These are phyloP conservation scores for Chamaea fasciata DNA, from an alignment of 2,113 vertebrate species.

Conservation along the genomic window DNA sequence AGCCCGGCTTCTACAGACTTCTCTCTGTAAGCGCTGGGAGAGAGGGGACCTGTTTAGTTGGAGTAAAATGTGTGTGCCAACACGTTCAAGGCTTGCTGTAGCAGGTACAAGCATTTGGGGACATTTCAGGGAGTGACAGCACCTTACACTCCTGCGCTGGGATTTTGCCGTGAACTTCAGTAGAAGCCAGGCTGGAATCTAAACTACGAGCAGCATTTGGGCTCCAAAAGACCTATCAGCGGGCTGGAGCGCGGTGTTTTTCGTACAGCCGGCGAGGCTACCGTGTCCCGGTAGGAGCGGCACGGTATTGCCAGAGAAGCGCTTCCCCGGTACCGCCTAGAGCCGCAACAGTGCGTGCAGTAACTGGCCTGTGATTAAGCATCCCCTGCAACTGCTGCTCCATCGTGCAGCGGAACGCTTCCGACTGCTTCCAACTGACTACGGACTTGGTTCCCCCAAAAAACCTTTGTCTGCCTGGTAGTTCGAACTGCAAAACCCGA, in stretches of 20 bases:
- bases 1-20: neutral
- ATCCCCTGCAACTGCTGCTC: neutral
- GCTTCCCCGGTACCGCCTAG: neutral
- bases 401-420: neutral
- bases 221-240: neutral
- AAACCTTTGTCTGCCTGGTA: neutral
- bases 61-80: neutral
- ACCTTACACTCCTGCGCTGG: neutral
- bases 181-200: neutral
- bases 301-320: neutral
- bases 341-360: neutral
- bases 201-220: neutral
- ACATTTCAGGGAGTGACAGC: neutral
- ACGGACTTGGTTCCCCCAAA: neutral
- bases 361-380: neutral
- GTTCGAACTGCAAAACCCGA: neutral
- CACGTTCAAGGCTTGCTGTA: neutral
- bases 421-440: neutral
- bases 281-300: neutral
- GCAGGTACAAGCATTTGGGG: neutral
- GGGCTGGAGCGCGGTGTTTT: neutral
- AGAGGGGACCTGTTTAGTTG: neutral
- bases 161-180: neutral
- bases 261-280: neutral
- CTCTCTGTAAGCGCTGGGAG: neutral